phyloP scores from a whole-genome alignment of 2,888 invertebrate species.

The Eucriotettix oculatus region DNA sequence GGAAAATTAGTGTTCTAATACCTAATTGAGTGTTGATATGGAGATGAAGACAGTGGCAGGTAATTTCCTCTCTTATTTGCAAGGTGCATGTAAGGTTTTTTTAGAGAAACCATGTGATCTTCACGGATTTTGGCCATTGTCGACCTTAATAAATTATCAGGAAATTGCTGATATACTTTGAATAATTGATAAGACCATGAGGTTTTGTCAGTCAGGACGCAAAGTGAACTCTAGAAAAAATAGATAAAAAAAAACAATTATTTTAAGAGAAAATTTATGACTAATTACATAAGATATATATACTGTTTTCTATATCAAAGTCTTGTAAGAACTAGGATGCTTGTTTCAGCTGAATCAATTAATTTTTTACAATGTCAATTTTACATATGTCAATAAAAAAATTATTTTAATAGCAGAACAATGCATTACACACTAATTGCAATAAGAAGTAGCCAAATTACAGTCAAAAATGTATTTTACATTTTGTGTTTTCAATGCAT shows the following conservation, averaged over 20 bases:
- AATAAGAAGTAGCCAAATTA: no score
- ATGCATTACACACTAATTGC: no score
- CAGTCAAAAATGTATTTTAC: no score
- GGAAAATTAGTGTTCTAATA: no score
- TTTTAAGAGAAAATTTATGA: no score
- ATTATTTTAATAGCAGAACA: no score
- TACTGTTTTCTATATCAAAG: no score
- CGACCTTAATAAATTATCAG: constrained; percentile 41
- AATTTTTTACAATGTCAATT: no score
- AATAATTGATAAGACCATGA: constrained; percentile 49
- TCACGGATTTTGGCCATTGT: constrained; percentile 40
- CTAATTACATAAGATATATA: no score
- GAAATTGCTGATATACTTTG: constrained; percentile 53
- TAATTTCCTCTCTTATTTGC: constrained; percentile 26
- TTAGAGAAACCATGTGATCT: constrained; percentile 40
- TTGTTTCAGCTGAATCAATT: no score
- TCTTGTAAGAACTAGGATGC: not conserved
- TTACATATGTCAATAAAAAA: no score
- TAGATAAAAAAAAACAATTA: constrained; percentile 1
- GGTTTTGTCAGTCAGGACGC: constrained; percentile 39
- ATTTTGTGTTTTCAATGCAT: no score
- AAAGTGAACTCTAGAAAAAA: constrained; percentile 43
- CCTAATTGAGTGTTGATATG: constrained; percentile 29
- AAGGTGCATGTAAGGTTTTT: constrained; percentile 25
- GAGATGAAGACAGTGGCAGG: constrained; percentile 30